A percentile compares a stretch with the other conserved stretches of the same genome.
Evolutionary conservation across 2,888 invertebrate genomes (phyloP).

Genomic region (Acheta domesticus): DNA sequence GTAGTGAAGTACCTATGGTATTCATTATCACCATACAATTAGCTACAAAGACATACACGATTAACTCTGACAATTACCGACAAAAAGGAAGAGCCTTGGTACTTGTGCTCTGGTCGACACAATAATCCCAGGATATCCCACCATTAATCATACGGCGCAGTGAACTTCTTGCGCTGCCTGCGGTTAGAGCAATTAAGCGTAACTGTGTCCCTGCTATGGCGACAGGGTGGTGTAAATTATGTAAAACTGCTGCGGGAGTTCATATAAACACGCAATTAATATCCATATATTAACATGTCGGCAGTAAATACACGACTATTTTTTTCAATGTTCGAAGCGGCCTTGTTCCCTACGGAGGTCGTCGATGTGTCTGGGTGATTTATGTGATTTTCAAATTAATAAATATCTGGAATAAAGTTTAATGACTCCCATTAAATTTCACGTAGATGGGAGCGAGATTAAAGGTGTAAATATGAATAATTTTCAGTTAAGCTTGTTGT

Average conservation of each 20-base stretch:
- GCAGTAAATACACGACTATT: slow-evolving; percentile 1
- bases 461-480: neutral
- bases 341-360: neutral
- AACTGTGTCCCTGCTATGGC: neutral
- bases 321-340: neutral
- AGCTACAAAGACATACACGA: neutral
- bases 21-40: neutral
- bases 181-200: neutral
- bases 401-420: neutral
- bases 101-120: slow-evolving; percentile 5
- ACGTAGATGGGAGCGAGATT: neutral
- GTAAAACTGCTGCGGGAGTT: neutral
- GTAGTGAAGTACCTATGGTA: neutral
- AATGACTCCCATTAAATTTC: neutral
- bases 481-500: neutral
- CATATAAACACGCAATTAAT: slow-evolving; percentile 1
- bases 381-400: neutral
- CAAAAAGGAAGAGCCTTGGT: neutral
- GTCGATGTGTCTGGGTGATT: neutral
- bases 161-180: neutral
- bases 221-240: neutral
- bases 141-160: neutral
- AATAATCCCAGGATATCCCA: neutral
- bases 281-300: neutral
- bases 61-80: neutral